phyloP scores from a whole-genome alignment of 2,888 invertebrate genomes.

The Cheilosia scutellata region DNA sequence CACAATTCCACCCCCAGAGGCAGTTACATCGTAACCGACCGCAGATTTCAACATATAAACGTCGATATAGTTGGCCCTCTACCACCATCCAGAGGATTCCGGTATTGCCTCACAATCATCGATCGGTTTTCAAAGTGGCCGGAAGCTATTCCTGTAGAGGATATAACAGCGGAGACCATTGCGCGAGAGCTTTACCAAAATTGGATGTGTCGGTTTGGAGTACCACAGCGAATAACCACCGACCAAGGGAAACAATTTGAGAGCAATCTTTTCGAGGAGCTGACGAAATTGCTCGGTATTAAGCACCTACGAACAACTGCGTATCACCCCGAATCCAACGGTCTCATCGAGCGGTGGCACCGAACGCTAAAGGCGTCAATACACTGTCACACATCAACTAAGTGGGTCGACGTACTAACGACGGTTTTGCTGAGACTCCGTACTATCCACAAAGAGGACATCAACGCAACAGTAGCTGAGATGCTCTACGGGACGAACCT shows the following conservation, averaged over 20 bases:
- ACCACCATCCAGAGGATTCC: conserved; percentile 77
- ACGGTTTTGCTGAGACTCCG: conserved; percentile 80
- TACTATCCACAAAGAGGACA: conserved; percentile 38
- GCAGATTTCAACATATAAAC: too few relatives aligned
- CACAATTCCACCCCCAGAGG: conserved; percentile 78
- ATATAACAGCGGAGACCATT: too few relatives aligned
- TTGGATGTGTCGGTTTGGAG: too few relatives aligned
- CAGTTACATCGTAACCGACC: too few relatives aligned
- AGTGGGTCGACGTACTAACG: conserved; percentile 79
- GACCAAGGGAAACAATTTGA: conserved; percentile 79
- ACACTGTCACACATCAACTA: conserved; percentile 68
- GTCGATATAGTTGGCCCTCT: conserved; percentile 80
- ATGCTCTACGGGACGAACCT: conserved; percentile 1
- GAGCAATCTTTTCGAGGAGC: not conserved
- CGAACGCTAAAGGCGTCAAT: conserved; percentile 81
- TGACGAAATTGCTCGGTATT: not conserved
- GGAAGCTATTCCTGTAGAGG: too few relatives aligned
- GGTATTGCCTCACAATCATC: conserved; percentile 1
- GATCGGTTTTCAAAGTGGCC: too few relatives aligned
- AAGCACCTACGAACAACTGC: not conserved
- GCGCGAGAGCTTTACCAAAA: too few relatives aligned
- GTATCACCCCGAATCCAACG: conserved; percentile 78
- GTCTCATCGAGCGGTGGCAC: conserved; percentile 82
- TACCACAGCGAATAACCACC: conserved; percentile 77
- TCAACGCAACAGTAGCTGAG: not conserved